Base-by-base conservation (phyloP, 2,113 vertebrate species). In the Plectropomus leopardus region DNA sequence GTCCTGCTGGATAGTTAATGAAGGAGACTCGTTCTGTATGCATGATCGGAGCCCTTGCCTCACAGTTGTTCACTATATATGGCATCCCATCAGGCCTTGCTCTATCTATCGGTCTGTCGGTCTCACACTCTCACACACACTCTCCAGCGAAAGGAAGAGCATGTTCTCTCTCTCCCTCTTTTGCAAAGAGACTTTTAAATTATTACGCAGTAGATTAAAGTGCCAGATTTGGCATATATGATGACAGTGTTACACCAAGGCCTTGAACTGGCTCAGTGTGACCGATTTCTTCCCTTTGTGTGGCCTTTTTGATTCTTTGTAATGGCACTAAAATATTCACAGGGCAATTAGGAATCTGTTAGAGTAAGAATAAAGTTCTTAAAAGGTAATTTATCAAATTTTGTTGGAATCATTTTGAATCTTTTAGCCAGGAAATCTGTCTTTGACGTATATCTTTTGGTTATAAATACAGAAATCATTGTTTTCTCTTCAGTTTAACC, bases 1-100 rank as follows among this genome's bases (percentile, higher is more conserved):
- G 9, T 40, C 21, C 66, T 70, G 60, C 36, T 87, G 78, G 83
- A 89, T 89, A 21, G 81, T 88, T 88, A 81, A 86, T 87, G 76
- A 86, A 58, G 70, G n/a, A 11, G 66, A 34, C 50, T 73, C 0
- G 23, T 7, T 85, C 54, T 21, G 63, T 64, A 76, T 88, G 87
- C 84, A 83, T 84, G 84, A 67, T 58, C n/a, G 74, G 61, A 89
- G n/a, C 51, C 45, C 63, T 26, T 72, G 61, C 84, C 23, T 86
- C 78, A 42, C 59, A 67, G 57, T 69, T 72, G 66, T 63, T 58
- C 21, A 79, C 73, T 69, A 63, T 87, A 76, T 59, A 76, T 42
- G 14, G 70, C 58, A 58, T 89, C 72, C 83, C 76, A 79, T 79
- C 72, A 74, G 67, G 57, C 80, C 60, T 64, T 51, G 67, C 74